These are phyloP conservation scores for Diaprepes abbreviatus DNA, from an alignment of 2,888 invertebrate species.

Conservation along the genomic window DNA sequence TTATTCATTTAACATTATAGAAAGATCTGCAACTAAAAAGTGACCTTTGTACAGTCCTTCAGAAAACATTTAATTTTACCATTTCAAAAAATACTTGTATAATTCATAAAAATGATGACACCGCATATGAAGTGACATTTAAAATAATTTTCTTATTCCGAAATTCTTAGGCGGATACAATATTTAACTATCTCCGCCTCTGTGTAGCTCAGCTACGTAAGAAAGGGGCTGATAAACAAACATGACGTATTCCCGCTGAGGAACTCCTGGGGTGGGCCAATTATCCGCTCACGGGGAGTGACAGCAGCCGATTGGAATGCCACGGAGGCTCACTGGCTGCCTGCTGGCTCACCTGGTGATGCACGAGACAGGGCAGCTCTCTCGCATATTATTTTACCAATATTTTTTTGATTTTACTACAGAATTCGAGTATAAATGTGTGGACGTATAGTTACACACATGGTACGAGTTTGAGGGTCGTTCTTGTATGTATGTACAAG, in stretches of 20 bases:
- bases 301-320: slow-evolving; percentile 63
- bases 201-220: slow-evolving; percentile 30
- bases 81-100: too few relatives aligned
- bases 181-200: slow-evolving; percentile 32
- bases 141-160: too few relatives aligned
- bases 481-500: too few relatives aligned
- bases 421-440: slow-evolving; percentile 32
- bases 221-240: slow-evolving; percentile 62
- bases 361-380: slow-evolving; percentile 59
- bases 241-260: slow-evolving; percentile 60
- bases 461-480: slow-evolving; percentile 4
- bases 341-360: slow-evolving; percentile 57
- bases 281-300: slow-evolving; percentile 69
- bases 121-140: too few relatives aligned
- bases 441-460: slow-evolving; percentile 4
- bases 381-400: slow-evolving; percentile 37
- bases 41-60: too few relatives aligned
- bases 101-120: too few relatives aligned
- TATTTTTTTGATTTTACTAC: slow-evolving; percentile 44
- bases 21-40: too few relatives aligned
- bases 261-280: slow-evolving; percentile 70
- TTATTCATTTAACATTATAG: too few relatives aligned
- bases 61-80: too few relatives aligned
- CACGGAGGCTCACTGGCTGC: slow-evolving; percentile 63
- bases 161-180: background rate